Evolutionary conservation across 2,113 vertebrate genomes (phyloP), one percentile per base, ranked within the genome.

Genomic region (Salvelinus sp.): DNA sequence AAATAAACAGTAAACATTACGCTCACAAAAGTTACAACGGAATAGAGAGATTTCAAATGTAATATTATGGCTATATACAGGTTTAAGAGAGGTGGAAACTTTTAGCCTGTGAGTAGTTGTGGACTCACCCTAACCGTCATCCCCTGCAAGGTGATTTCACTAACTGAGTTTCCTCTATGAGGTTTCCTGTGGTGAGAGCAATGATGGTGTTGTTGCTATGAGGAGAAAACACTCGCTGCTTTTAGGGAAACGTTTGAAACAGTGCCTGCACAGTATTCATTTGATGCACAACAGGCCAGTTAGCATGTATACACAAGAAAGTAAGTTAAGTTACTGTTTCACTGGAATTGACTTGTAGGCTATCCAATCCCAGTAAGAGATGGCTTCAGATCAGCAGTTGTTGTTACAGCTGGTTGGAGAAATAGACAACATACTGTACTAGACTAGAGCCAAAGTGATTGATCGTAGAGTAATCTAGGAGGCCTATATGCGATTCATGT

Each of bases 161-260:
- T 76, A 80, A 85, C 83, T 85, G 60, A 81, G 77, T 86, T 62
- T 89, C 81, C 78, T 86, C 74, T 82, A 72, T 86, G 83, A 70
- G 82, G 87, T 87, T 92, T 92, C 90, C 88, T 88, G 85, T 88
- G 73, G 76, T 82, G 81, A 82, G 69, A 65, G 77, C 77, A 70
- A 79, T 87, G 74, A 81, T 81, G 75, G 73, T 79, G 83, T 83
- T 79, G 90, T 91, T 89, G 87, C 87, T 86, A 87, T 64, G 84
- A 80, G 76, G 48, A 83, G 77, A 84, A 75, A 89, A 91, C 90
- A 91, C 50, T 77, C 18, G 16, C 69, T 0, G 86, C 92, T 88
- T 87, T 89, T 89, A 90, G 90, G 88, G 91, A 88, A 91, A 88
- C 86, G 57, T n/a, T 70, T 57, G 1, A 81, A 79, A 84, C 76